Evolutionary conservation across 2,113 vertebrate genomes (phyloP).

Genomic region (Dromaius novaehollandiae): DNA sequence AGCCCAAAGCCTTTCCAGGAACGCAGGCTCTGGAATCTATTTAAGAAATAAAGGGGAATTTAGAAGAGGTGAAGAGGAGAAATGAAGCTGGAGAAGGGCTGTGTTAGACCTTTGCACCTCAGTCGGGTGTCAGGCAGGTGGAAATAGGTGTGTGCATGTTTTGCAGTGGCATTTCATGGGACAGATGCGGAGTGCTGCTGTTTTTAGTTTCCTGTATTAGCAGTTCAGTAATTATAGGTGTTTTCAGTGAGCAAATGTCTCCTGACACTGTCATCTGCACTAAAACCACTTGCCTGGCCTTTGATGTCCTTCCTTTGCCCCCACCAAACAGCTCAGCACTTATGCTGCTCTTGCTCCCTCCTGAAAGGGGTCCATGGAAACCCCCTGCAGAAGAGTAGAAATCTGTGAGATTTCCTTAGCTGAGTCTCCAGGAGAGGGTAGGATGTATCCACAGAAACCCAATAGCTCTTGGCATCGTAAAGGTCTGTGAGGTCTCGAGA

Average conservation of each 20-base stretch:
- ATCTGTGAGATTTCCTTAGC: not conserved
- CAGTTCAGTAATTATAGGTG: not conserved
- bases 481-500: not conserved
- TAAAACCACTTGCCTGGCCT: not conserved
- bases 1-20: not conserved
- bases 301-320: not conserved
- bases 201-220: not conserved
- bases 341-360: not conserved
- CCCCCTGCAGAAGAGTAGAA: not conserved
- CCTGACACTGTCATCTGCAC: not conserved
- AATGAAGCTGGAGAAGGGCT: not conserved
- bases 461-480: fast-evolving
- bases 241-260: not conserved
- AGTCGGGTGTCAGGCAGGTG: fast-evolving
- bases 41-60: not conserved
- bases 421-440: not conserved
- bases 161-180: not conserved
- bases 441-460: not conserved
- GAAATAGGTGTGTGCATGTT: not conserved
- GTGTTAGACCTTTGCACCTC: not conserved
- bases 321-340: not conserved
- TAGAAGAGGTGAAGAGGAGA: not conserved
- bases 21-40: not conserved
- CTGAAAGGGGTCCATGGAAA: not conserved
- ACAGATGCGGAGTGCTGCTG: not conserved